Conservation (phyloP, 2,888 invertebrate genomes). For the Marasmarcha lunaedactyla region DNA sequence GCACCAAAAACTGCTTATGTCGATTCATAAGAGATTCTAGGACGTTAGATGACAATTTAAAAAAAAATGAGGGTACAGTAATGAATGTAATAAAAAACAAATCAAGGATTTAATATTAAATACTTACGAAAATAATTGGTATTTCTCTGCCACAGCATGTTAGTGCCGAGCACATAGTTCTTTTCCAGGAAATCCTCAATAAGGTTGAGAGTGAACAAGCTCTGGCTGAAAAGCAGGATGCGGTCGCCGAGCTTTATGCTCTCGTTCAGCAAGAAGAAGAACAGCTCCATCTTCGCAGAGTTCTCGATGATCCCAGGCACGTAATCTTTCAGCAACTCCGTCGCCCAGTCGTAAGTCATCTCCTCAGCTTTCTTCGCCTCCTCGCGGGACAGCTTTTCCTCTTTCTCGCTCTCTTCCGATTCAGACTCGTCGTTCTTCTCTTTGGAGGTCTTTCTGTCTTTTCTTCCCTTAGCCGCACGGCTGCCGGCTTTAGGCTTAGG, state of each 20-base stretch:
- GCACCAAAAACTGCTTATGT: too few relatives aligned
- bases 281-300: conserved; percentile 94
- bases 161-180: conserved; percentile 75
- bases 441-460: conserved; percentile 56
- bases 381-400: conserved; percentile 71
- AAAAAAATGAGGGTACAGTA: too few relatives aligned
- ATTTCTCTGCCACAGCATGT: conserved; percentile 86
- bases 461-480: conserved; percentile 24
- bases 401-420: conserved; percentile 68
- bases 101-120: too few relatives aligned
- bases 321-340: conserved; percentile 86
- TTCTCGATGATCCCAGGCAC: conserved; percentile 90
- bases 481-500: conserved; percentile 47
- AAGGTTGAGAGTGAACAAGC: conserved; percentile 92
- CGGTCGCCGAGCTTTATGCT: conserved; percentile 90
- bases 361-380: conserved; percentile 81
- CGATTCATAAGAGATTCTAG: too few relatives aligned
- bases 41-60: too few relatives aligned
- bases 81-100: too few relatives aligned
- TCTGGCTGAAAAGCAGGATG: conserved; percentile 94
- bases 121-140: conserved; percentile 90
- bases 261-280: conserved; percentile 92
- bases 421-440: conserved; percentile 66
- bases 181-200: conserved; percentile 93
- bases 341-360: conserved; percentile 91